A percentile compares a stretch with the other conserved stretches of the same genome.
Conservation (phyloP, 2,797 vertebrate genomes). For the Columba guinea region DNA sequence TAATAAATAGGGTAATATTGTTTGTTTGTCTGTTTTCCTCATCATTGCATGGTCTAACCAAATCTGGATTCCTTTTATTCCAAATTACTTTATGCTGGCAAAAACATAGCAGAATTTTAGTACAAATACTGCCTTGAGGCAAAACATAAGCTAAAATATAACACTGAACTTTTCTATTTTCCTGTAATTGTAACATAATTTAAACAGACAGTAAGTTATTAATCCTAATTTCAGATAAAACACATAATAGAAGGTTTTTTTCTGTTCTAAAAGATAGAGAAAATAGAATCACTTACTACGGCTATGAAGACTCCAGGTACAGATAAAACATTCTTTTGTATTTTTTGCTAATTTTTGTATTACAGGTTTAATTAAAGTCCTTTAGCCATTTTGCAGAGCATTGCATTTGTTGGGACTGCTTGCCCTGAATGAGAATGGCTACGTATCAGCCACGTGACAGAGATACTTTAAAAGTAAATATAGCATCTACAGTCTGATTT, state of each 20-base stretch:
- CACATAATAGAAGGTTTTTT: neutral
- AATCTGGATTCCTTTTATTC: neutral
- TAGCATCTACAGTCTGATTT: slow-evolving; percentile 59
- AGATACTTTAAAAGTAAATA: slow-evolving; percentile 72
- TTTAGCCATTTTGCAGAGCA: slow-evolving; percentile 49
- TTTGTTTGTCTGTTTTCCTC: neutral
- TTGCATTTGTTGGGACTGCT: slow-evolving; percentile 40
- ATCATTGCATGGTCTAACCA: neutral
- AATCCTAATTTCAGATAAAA: neutral
- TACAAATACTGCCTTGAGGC: neutral
- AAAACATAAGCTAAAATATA: neutral
- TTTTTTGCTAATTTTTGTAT: neutral
- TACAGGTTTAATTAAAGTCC: slow-evolving; percentile 26
- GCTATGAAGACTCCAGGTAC: neutral
- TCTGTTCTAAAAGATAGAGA: neutral
- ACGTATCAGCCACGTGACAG: slow-evolving; percentile 66
- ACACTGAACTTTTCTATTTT: neutral
- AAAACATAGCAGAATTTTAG: neutral
- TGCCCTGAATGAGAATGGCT: slow-evolving; percentile 46
- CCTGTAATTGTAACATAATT: too few species aligned
- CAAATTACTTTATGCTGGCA: neutral
- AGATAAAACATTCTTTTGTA: neutral
- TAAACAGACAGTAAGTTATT: neutral
- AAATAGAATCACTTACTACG: slow-evolving; percentile 68
- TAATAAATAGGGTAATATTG: neutral